Conservation (phyloP, 2,113 vertebrate genomes). For the Psophia crepitans region DNA sequence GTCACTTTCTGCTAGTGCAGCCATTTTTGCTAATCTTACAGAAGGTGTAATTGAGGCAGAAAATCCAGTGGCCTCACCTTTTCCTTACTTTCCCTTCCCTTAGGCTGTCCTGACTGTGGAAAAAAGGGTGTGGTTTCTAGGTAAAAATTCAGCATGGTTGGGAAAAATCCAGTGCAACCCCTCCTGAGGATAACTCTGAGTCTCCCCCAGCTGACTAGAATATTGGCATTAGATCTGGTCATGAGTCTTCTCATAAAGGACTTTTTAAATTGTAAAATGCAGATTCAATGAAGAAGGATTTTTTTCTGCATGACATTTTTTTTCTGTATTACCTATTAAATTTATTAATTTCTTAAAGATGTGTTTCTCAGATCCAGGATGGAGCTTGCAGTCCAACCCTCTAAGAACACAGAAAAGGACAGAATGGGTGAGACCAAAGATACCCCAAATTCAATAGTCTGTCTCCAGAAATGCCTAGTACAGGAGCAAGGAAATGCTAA, state of each 20-base stretch:
- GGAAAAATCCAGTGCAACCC: background rate
- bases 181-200: background rate
- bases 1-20: background rate
- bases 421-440: background rate
- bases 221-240: background rate
- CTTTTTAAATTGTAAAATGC: background rate
- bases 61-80: background rate
- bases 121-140: background rate
- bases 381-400: background rate
- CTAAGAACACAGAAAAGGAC: background rate
- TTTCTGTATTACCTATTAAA: background rate
- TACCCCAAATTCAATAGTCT: background rate
- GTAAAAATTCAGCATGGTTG: background rate
- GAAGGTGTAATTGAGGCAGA: background rate
- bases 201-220: background rate
- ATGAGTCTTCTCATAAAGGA: background rate
- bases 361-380: background rate
- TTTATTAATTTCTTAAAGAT: background rate
- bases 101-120: background rate
- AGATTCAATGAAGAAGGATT: background rate
- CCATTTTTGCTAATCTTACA: background rate
- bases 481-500: background rate
- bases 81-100: background rate
- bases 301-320: background rate
- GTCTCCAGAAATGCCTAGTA: background rate